These are phyloP conservation scores for Tachycineta bicolor DNA, from an alignment of 2,113 vertebrate genomes.

Conservation along the genomic window DNA sequence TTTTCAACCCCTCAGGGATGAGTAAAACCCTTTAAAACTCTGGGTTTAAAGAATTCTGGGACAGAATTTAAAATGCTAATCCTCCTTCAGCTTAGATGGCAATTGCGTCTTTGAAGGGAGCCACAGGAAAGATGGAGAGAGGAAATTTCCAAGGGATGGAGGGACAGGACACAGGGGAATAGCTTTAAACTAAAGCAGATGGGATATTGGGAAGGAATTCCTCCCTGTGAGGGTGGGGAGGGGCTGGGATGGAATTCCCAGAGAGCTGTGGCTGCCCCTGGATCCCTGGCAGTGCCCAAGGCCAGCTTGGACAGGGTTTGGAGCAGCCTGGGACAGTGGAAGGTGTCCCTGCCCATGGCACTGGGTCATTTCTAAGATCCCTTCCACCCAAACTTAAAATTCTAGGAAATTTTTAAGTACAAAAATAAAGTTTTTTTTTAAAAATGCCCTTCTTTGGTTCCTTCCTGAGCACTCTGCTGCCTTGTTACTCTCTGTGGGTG, in stretches of 20 bases:
- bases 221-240: fast-evolving
- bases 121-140: not conserved
- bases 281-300: not conserved
- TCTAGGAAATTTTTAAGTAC: not conserved
- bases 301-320: not conserved
- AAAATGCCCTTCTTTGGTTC: not conserved
- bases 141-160: not conserved
- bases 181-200: fast-evolving
- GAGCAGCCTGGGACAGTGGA: not conserved
- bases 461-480: not conserved
- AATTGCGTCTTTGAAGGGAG: not conserved
- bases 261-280: not conserved
- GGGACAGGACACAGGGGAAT: not conserved
- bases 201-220: not conserved
- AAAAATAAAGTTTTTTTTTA: not conserved
- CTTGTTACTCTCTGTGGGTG: not conserved
- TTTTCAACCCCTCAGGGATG: not conserved
- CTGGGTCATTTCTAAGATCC: not conserved
- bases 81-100: not conserved
- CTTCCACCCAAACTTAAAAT: not conserved
- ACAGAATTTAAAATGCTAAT: not conserved
- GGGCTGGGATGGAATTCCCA: not conserved
- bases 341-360: not conserved
- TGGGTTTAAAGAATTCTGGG: not conserved
- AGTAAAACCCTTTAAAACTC: not conserved